A percentile compares a stretch with the other conserved stretches of the same genome.
Conservation (phyloP, 2,113 vertebrate species). For the Chaetodon trifascialis region DNA sequence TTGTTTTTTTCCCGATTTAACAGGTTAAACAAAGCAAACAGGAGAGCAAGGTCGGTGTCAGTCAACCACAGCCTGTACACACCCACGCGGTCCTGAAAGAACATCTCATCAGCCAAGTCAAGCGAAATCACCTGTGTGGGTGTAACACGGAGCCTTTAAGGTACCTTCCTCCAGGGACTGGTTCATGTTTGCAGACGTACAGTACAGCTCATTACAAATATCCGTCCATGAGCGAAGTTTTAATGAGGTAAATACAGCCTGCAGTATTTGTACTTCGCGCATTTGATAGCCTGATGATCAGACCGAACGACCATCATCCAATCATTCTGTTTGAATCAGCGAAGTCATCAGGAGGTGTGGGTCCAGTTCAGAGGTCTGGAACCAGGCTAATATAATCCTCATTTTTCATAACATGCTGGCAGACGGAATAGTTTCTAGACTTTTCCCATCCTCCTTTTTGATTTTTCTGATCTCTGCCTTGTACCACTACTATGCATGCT, state of each 20-base stretch:
- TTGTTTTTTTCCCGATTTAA: neutral
- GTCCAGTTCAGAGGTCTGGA: too few species aligned
- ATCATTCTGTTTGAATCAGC: too few species aligned
- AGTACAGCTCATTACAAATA: too few species aligned
- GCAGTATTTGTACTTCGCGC: neutral
- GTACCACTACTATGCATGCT: neutral
- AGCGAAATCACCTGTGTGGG: neutral
- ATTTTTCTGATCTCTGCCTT: neutral
- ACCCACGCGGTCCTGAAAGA: too few species aligned
- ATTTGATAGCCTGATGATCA: neutral
- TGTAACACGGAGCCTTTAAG: neutral
- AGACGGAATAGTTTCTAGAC: neutral
- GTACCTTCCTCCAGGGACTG: neutral
- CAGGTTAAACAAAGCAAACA: neutral
- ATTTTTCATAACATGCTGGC: neutral
- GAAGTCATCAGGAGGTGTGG: too few species aligned
- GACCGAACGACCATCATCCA: neutral
- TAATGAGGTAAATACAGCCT: neutral
- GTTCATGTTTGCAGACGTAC: neutral
- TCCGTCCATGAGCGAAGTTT: too few species aligned
- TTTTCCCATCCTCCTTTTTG: neutral
- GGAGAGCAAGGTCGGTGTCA: too few species aligned
- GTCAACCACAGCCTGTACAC: neutral
- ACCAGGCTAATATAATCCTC: neutral
- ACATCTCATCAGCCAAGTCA: neutral